Percentiles rank a stretch among this genome's conserved stretches.
Evolutionary conservation across 2,113 vertebrate species (phyloP).

Genomic region (Vidua macroura): DNA sequence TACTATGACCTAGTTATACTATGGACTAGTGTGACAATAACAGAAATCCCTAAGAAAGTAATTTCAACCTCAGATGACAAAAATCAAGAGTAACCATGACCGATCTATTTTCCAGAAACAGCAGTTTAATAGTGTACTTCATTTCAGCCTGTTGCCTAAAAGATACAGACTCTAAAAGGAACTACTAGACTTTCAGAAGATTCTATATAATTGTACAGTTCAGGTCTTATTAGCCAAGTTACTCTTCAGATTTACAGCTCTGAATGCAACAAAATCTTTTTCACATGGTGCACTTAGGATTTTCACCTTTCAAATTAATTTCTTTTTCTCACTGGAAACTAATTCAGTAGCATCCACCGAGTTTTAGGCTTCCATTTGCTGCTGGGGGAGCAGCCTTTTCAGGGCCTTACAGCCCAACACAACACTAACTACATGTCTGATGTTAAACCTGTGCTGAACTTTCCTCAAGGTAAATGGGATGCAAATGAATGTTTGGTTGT

Average conservation of each 20-base stretch:
- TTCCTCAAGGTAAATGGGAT: conserved; percentile 7
- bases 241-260: not conserved
- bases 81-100: not conserved
- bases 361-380: not conserved
- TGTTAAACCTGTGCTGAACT: not conserved
- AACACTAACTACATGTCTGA: not conserved
- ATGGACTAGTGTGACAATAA: not conserved
- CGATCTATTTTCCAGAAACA: not conserved
- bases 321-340: not conserved
- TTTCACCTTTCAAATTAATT: not conserved
- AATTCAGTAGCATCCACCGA: not conserved
- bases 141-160: not conserved
- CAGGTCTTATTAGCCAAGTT: not conserved
- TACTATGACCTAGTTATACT: not conserved
- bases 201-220: not conserved
- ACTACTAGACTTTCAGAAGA: not conserved
- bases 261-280: not conserved
- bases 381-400: not conserved
- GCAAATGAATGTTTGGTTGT: not conserved
- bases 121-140: not conserved
- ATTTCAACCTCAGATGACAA: not conserved
- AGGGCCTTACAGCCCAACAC: not conserved
- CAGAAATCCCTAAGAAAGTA: not conserved
- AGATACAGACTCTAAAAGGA: not conserved
- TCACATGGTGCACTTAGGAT: not conserved